phyloP scores from a whole-genome alignment of 2,797 vertebrate genomes.

The Petrocephalus schoutedeni region DNA sequence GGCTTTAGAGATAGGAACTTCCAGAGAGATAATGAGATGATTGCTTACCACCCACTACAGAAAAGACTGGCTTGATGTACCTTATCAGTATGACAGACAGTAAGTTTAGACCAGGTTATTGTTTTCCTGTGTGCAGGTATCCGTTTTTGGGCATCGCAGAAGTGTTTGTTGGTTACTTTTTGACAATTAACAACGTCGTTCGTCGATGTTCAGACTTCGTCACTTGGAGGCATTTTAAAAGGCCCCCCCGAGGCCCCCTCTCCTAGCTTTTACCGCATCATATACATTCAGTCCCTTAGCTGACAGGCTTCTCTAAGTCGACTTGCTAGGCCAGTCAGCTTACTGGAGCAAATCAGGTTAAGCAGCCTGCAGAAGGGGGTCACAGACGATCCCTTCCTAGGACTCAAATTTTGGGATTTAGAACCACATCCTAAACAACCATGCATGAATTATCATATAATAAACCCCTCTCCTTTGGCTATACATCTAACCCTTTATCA shows the following conservation, averaged over 20 bases:
- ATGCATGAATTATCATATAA: not conserved
- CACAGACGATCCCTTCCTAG: not conserved
- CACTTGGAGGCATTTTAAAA: not conserved
- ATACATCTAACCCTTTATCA: not conserved
- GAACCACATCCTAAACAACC: not conserved
- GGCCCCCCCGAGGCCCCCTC: not conserved
- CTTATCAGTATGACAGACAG: conserved; percentile 14
- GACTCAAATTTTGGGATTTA: not conserved
- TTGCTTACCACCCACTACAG: conserved; percentile 9
- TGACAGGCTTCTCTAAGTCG: not conserved
- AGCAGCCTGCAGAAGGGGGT: not conserved
- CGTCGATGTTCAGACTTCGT: too few relatives aligned
- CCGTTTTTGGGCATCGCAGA: not conserved
- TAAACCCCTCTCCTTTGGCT: not conserved
- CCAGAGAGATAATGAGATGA: conserved; percentile 19
- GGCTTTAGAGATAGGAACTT: not conserved
- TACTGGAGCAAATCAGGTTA: conserved; percentile 1
- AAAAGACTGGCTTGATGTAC: not conserved
- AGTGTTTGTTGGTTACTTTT: not conserved
- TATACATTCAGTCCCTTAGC: not conserved
- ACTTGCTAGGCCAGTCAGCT: not conserved
- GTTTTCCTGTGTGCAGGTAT: not conserved
- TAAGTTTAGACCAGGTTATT: not conserved
- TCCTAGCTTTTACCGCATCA: too few relatives aligned
- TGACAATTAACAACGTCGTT: not conserved